Conservation (phyloP, 2,797 vertebrate species). For the Melanotaenia nigrans region DNA sequence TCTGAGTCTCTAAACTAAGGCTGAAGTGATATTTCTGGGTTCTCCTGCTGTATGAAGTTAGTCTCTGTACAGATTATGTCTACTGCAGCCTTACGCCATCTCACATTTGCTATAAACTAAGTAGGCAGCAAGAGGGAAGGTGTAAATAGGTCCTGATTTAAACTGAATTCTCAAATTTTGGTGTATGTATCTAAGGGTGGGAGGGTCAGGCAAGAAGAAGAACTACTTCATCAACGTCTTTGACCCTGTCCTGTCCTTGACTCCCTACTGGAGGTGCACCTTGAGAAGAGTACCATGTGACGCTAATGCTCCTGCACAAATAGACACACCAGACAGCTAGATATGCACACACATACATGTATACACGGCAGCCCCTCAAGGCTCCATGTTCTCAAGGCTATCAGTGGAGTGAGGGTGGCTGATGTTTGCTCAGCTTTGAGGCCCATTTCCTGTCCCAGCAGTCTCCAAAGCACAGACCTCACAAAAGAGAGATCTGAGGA, state of each 20-base stretch:
- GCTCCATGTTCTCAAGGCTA: slow-evolving; percentile 82
- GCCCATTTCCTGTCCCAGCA: slow-evolving; percentile 71
- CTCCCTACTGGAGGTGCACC: slow-evolving; percentile 63
- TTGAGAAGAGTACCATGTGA: slow-evolving; percentile 78
- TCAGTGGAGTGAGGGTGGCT: slow-evolving; percentile 84
- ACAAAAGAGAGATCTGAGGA: not conserved
- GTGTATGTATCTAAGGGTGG: not conserved
- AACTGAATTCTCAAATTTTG: not conserved
- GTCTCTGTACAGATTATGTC: slow-evolving; percentile 15
- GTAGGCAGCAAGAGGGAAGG: slow-evolving; percentile 8
- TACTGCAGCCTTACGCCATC: not conserved
- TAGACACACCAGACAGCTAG: slow-evolving; percentile 36
- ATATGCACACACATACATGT: slow-evolving; percentile 39
- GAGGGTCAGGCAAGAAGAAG: slow-evolving; percentile 28
- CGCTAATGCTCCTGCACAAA: slow-evolving; percentile 43
- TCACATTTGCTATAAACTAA: slow-evolving; percentile 15
- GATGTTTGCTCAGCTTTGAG: slow-evolving; percentile 93
- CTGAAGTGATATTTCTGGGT: slow-evolving; percentile 36
- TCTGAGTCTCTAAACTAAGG: slow-evolving; percentile 42
- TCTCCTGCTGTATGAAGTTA: slow-evolving; percentile 37
- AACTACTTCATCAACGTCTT: slow-evolving; percentile 66
- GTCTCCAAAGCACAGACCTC: slow-evolving; percentile 16
- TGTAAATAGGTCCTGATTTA: slow-evolving; percentile 33
- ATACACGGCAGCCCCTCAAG: slow-evolving; percentile 68
- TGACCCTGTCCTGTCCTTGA: slow-evolving; percentile 77